Conservation (phyloP, 92 coral and sea anemone genomes). For the Desmophyllum pertusum region DNA sequence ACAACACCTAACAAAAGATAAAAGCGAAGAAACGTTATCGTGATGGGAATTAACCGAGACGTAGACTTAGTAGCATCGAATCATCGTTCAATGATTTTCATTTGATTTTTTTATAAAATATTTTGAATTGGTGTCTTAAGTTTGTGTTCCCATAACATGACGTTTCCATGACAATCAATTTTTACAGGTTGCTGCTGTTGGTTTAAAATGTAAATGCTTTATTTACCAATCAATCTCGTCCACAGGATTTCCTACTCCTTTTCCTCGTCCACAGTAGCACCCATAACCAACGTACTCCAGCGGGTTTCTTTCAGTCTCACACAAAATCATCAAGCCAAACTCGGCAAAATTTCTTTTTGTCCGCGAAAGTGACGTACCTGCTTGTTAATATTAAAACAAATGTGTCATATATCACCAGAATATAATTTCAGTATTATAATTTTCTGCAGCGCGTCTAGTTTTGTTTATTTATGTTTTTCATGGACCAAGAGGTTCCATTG, state of each 20-base stretch:
- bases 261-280: constrained; percentile 25
- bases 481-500: too few species aligned
- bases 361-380: not conserved
- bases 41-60: not conserved
- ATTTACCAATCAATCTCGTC: constrained; percentile 27
- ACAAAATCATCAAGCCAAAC: constrained; percentile 10
- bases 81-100: too few species aligned
- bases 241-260: constrained; percentile 19
- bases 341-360: not conserved
- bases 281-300: constrained; percentile 13
- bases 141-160: too few species aligned
- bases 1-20: constrained; percentile 48
- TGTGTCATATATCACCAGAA: not conserved
- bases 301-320: not conserved
- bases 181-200: too few species aligned
- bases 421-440: not conserved
- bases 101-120: too few species aligned
- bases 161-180: too few species aligned
- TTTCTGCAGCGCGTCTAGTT: too few species aligned
- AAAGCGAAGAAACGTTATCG: not conserved
- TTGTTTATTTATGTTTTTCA: too few species aligned
- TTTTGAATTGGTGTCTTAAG: too few species aligned
- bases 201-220: not conserved
- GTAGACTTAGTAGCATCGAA: too few species aligned
- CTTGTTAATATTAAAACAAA: not conserved